These are phyloP conservation scores for Pantherophis alleghaniensis DNA, from an alignment of 2,797 vertebrate species.

Conservation along the genomic window DNA sequence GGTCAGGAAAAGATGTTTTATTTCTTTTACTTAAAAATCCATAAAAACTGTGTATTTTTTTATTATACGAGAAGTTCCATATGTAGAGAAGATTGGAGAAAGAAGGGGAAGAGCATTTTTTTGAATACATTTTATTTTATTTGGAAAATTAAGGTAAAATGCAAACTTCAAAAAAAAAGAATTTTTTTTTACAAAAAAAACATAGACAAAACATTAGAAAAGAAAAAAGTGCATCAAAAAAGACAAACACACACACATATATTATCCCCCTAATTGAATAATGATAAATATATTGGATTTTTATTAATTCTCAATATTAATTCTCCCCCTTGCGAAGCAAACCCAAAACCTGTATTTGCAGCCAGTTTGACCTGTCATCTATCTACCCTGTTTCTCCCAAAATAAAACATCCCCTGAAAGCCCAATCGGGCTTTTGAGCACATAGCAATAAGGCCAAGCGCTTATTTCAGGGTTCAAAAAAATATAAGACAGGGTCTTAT, in stretches of 20 bases:
- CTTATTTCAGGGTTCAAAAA: no score
- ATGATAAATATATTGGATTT: background rate
- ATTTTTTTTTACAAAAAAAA: no score
- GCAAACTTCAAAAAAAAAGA: no score
- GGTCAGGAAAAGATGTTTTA: background rate
- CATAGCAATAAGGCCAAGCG: no score
- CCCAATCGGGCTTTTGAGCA: no score
- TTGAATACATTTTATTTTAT: background rate
- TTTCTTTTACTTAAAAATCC: background rate
- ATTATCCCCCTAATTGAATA: background rate
- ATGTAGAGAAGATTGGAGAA: background rate
- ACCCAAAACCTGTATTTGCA: background rate
- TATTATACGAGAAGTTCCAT: background rate
- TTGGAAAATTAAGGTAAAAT: background rate
- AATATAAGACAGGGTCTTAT: no score
- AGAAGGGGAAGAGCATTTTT: background rate
- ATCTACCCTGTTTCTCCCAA: no score
- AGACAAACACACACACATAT: background rate
- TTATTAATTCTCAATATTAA: no score
- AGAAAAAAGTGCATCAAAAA: background rate
- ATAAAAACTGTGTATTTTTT: background rate
- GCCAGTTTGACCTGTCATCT: background rate
- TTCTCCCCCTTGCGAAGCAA: no score
- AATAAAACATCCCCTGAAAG: no score
- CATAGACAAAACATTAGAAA: background rate